Evolutionary conservation across 2,797 vertebrate species (phyloP), one percentile per base, ranked within the genome.

Genomic region (Alauda arvensis): DNA sequence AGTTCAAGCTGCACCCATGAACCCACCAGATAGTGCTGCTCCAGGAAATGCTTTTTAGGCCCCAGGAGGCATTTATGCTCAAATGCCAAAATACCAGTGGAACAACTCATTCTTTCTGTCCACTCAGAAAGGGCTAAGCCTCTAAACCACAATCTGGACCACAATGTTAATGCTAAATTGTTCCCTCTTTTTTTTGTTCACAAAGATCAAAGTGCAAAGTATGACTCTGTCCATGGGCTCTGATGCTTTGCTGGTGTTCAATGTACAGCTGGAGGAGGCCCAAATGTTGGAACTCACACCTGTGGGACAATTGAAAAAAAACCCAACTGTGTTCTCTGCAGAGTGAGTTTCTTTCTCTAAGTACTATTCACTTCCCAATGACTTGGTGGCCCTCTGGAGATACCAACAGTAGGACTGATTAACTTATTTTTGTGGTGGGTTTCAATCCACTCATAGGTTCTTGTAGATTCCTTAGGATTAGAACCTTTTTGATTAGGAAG

Each of bases 31-130:
- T 18, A 57, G 55, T 66, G 59, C n/a, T 86, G 29, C 71, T 86
- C 67, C 37, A 83, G 61, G 37, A 86, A 93, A 82, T 45, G 43
- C 5, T 84, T 88, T 84, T 74, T 59, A 77, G 25, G 43, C 23
- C 75, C 61, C 1, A 1, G n/a, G 52, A 89, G 59, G 48, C 23
- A 80, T 69, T 77, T 85, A 34, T 0, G 1, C n/a, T 88, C 52
- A 93, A 87, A 63, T 81, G 70, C 23, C 31, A 81, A 76, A 85
- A 88, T 61, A 63, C 63, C 82, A 85, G 51, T 56, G 46, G 56
- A 94, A 69, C 74, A 88, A 80, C 23, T 88, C 17, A n/a, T 74
- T 92, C 43, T 56, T 88, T 39, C 67, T 77, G 42, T 33, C 71
- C 51, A 37, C 6, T 72, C 43, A 80, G 39, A 77, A 88, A 72